These are phyloP conservation scores for Drosophila tsacasi DNA, from an alignment of 1,140 invertebrate genomes.

Conservation along the genomic window DNA sequence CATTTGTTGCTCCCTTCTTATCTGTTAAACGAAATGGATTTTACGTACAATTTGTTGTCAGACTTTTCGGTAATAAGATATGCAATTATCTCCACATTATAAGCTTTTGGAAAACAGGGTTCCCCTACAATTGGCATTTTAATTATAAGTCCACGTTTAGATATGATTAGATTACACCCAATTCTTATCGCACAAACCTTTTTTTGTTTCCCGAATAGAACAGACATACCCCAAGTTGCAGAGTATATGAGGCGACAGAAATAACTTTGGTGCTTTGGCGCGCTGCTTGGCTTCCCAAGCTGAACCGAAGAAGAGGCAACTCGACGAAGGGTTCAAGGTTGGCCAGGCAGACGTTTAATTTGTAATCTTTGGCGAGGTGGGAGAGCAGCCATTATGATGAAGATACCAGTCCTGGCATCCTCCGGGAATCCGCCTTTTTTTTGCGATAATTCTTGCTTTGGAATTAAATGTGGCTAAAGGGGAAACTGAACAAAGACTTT, in stretches of 20 bases:
- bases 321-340: constrained; percentile 72
- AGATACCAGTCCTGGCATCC: constrained; percentile 12
- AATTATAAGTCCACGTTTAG: not conserved
- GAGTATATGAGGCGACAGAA: constrained; percentile 53
- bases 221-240: not conserved
- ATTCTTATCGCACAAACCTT: constrained; percentile 2
- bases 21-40: too few species aligned
- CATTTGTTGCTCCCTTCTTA: too few species aligned
- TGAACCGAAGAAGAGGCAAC: constrained; percentile 51
- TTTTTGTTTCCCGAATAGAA: not conserved
- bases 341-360: constrained; percentile 51
- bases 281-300: constrained; percentile 19
- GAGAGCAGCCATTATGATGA: constrained; percentile 30
- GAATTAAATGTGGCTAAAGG: constrained; percentile 8
- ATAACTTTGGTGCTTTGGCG: constrained; percentile 62
- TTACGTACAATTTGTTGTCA: too few species aligned
- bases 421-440: not conserved
- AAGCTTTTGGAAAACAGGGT: not conserved
- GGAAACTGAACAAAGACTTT: constrained; percentile 14
- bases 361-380: constrained; percentile 45
- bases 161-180: constrained; percentile 15
- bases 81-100: not conserved
- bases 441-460: not conserved
- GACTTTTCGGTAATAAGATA: too few species aligned
- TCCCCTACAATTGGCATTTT: not conserved